Evolutionary conservation across 1,140 invertebrate genomes (phyloP).

Genomic region (Drosophila mojavensis): DNA sequence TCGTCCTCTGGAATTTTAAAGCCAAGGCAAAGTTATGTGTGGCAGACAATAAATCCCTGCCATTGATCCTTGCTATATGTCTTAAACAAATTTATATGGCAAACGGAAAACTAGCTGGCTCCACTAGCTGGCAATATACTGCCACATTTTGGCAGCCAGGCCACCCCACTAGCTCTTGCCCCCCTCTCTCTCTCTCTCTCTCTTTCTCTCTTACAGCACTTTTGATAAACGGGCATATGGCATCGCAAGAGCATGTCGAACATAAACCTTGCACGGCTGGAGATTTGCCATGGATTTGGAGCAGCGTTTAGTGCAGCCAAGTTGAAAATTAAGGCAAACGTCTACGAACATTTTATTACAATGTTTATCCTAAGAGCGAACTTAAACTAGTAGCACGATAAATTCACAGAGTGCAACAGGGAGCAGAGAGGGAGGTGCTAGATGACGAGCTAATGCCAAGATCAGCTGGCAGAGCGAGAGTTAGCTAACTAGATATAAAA

Average conservation of each 20-base stretch:
- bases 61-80: constrained; percentile 79
- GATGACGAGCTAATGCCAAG: not conserved
- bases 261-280: constrained; percentile 71
- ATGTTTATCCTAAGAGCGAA: constrained; percentile 51
- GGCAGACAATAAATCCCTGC: constrained; percentile 76
- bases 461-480: constrained; percentile 1
- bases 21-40: constrained; percentile 73
- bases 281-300: constrained; percentile 57
- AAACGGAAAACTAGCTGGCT: constrained; percentile 68
- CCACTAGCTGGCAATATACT: constrained; percentile 36
- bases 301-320: constrained; percentile 54
- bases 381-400: constrained; percentile 60
- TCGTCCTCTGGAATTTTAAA: constrained; percentile 62
- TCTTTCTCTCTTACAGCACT: not conserved
- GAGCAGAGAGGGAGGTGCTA: not conserved
- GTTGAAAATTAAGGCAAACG: constrained; percentile 74
- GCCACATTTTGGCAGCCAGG: constrained; percentile 36
- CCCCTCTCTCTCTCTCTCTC: no score
- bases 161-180: not conserved
- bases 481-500: not conserved
- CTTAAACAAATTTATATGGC: constrained; percentile 82
- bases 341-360: constrained; percentile 49
- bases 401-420: constrained; percentile 34
- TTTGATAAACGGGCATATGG: constrained; percentile 77
- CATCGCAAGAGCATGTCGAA: constrained; percentile 78